Percentiles rank a stretch among this genome's conserved stretches.
phyloP scores from a whole-genome alignment of 2,113 vertebrate species.

The Hylia prasina region DNA sequence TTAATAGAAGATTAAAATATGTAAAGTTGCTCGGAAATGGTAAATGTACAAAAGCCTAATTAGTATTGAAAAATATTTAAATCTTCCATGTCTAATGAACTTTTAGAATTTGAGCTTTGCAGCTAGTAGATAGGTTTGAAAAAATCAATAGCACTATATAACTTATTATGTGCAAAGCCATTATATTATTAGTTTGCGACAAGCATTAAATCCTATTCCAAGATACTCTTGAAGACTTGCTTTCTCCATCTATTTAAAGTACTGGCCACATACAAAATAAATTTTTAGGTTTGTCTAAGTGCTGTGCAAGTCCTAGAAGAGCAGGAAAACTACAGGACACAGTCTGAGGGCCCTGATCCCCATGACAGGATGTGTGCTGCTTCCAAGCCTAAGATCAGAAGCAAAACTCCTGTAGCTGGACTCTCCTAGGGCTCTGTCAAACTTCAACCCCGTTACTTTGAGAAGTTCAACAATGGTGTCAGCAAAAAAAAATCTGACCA shows the following conservation, averaged over 20 bases:
- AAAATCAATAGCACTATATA: neutral
- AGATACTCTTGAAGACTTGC: neutral
- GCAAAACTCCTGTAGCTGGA: neutral
- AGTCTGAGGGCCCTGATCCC: neutral
- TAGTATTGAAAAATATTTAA: slow-evolving; percentile 43
- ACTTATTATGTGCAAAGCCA: neutral
- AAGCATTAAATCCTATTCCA: neutral
- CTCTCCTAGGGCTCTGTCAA: neutral
- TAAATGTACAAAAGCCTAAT: neutral
- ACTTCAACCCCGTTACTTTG: neutral
- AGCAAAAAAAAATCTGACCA: neutral
- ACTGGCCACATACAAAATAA: neutral
- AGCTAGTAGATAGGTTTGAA: neutral
- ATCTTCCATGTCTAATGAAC: slow-evolving; percentile 17
- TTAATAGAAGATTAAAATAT: neutral
- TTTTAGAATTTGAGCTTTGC: neutral
- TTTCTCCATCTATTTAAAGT: neutral
- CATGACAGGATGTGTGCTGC: neutral
- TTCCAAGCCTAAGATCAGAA: neutral
- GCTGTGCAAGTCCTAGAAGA: neutral
- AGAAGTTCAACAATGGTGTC: neutral
- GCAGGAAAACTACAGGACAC: neutral
- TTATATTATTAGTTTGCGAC: neutral
- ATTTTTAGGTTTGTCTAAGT: neutral
- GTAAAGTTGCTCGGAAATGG: neutral